These are phyloP conservation scores for Keiferia lycopersicella DNA, from an alignment of 2,888 invertebrate genomes.

Conservation along the genomic window DNA sequence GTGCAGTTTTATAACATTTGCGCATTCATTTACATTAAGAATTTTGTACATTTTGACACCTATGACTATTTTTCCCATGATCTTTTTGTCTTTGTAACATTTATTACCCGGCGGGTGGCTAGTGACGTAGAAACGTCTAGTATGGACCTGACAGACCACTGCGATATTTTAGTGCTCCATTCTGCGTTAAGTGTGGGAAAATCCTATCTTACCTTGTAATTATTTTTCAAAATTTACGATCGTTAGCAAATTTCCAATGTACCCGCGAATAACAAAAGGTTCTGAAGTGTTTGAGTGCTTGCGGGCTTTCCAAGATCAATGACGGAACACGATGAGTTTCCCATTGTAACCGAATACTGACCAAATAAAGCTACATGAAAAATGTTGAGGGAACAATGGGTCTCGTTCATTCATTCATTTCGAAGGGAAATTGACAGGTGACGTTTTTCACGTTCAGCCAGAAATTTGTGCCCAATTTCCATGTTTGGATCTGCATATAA, in stretches of 20 bases:
- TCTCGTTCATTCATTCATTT: neutral
- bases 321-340: neutral
- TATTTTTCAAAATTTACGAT: too few relatives aligned
- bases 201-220: too few relatives aligned
- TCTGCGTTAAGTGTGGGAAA: too few relatives aligned
- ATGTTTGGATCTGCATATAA: constrained; percentile 6
- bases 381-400: constrained; percentile 17
- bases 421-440: constrained; percentile 12
- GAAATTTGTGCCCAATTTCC: constrained; percentile 1
- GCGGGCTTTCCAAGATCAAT: constrained; percentile 17
- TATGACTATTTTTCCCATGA: too few relatives aligned
- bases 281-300: neutral
- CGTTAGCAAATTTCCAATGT: neutral
- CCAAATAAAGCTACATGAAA: constrained; percentile 14
- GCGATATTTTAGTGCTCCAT: too few relatives aligned
- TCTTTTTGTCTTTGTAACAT: too few relatives aligned
- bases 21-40: too few relatives aligned
- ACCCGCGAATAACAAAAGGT: neutral
- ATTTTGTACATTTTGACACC: too few relatives aligned
- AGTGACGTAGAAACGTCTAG: too few relatives aligned
- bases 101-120: too few relatives aligned
- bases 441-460: constrained; percentile 10
- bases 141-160: too few relatives aligned
- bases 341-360: neutral
- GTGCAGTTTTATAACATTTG: too few relatives aligned